Evolutionary conservation across 2,888 invertebrate genomes (phyloP).

Genomic region (Eumerus sabulonum): DNA sequence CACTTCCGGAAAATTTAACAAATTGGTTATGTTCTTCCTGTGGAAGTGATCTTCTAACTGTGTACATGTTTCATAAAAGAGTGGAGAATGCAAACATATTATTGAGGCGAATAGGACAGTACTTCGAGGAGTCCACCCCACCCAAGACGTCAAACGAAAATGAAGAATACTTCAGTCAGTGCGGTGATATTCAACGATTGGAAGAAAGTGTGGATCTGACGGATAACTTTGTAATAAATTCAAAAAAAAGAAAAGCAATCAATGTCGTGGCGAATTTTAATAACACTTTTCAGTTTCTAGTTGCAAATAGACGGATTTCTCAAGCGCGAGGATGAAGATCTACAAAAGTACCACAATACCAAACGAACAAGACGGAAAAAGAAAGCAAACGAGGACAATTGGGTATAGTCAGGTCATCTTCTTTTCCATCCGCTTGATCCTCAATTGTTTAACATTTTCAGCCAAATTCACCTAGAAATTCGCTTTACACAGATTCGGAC

Average conservation of each 20-base stretch:
- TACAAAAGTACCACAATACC: background rate
- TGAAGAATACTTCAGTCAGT: background rate
- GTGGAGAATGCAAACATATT: conserved; percentile 34
- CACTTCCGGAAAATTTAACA: background rate
- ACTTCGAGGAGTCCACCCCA: too few relatives aligned
- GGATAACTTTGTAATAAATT: conserved; percentile 10
- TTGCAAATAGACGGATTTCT: conserved; percentile 9
- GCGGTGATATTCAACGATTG: background rate
- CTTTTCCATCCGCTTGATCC: background rate
- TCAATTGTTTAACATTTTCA: background rate
- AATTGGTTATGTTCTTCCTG: conserved; percentile 19
- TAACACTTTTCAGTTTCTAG: background rate
- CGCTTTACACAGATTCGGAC: conserved; percentile 7
- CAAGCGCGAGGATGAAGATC: background rate
- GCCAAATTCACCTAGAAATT: conserved; percentile 24
- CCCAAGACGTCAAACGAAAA: background rate
- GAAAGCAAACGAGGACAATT: background rate
- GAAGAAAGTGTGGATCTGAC: background rate
- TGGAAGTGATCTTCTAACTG: conserved; percentile 31
- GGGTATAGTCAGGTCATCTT: conserved; percentile 12
- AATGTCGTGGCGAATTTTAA: background rate
- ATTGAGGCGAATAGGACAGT: conserved; percentile 4
- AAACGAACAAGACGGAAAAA: background rate
- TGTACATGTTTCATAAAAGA: conserved; percentile 31
- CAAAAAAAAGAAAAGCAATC: background rate